These are phyloP conservation scores for Scaptomyza pallida DNA, from an alignment of 1,140 invertebrate genomes.

Conservation along the genomic window DNA sequence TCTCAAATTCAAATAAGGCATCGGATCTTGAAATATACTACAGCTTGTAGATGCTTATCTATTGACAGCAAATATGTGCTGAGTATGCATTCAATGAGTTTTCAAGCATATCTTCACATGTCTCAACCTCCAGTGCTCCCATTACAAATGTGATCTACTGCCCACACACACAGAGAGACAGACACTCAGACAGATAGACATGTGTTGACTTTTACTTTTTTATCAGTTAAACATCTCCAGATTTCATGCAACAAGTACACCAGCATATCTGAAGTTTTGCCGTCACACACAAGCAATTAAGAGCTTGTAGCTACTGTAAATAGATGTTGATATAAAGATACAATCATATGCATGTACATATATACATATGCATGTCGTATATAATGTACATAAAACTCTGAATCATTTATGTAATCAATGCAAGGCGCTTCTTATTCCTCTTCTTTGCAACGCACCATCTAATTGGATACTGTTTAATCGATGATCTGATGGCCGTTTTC, in stretches of 20 bases:
- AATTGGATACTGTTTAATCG: conserved; percentile 46
- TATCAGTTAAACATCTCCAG: conserved; percentile 34
- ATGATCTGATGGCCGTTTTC: not conserved
- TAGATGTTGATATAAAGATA: conserved; percentile 25
- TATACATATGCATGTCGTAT: too few species aligned
- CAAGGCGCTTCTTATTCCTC: conserved; percentile 26
- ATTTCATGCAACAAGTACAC: conserved; percentile 34
- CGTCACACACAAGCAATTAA: conserved; percentile 43
- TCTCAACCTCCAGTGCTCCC: conserved; percentile 27
- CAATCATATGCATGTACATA: conserved; percentile 4
- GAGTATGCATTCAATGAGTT: conserved; percentile 36
- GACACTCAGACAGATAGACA: conserved; percentile 1
- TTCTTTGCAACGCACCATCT: conserved; percentile 34
- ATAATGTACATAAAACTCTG: conserved; percentile 4
- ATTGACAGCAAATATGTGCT: conserved; percentile 30
- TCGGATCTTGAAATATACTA: not conserved
- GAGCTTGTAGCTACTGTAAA: conserved; percentile 48
- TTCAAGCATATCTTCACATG: conserved; percentile 33
- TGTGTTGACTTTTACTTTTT: conserved; percentile 48
- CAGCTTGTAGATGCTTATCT: conserved; percentile 21
- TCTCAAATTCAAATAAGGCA: not conserved
- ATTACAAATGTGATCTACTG: conserved; percentile 42
- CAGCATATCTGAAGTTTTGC: conserved; percentile 27
- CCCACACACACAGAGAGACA: conserved; percentile 20
- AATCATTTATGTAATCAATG: conserved; percentile 20